Evolutionary conservation across 2,113 vertebrate genomes (phyloP), one percentile per base, ranked within the genome.

Genomic region (Podarcis raffonei): DNA sequence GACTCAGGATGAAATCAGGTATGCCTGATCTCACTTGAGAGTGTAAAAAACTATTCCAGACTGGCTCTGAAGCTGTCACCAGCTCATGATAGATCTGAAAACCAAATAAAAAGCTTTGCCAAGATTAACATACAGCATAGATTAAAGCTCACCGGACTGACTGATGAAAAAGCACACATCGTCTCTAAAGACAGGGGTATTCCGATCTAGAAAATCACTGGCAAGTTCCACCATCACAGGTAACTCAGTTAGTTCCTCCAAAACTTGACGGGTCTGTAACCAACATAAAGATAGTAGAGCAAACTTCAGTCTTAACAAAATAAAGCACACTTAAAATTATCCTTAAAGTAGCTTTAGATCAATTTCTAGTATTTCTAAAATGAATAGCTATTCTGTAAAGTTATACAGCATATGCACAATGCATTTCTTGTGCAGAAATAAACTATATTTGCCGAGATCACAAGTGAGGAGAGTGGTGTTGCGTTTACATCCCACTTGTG

Each of bases 161-260:
- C 99, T 99, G 93, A 99, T 99, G 92, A 99, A 99, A 93, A 99
- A 99, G 95, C 98, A 99, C 76, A 99, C 98, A 0, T 99, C 98
- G 65, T 99, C 98, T 96, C 99, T 98, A 95, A 98, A 99, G 5
- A 99, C 98, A 8, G 99, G 99, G 0, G 98, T 99, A 95, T 98
- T 99, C 87, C 99, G 98, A 68, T 99, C 99, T 95, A 99, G 95
- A 93, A 99, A 99, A 92, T 99, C 99, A 39, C 99, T 99, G 12
- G 99, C 98, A 90, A 99, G 97, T 95, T 99, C 99, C 89, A 99
- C 98, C 99, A 99, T 99, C 94, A 99, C 99, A 2, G 99, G 99
- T 12, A 99, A 94, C 86, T 99, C 99, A 0, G 99, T 99, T 91
- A 99, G 95, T 95, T 99, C 99, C 94, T 99, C 99, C 59, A 99